Base-by-base conservation (phyloP, 2,888 invertebrate species). In the Pheosia tremula region DNA sequence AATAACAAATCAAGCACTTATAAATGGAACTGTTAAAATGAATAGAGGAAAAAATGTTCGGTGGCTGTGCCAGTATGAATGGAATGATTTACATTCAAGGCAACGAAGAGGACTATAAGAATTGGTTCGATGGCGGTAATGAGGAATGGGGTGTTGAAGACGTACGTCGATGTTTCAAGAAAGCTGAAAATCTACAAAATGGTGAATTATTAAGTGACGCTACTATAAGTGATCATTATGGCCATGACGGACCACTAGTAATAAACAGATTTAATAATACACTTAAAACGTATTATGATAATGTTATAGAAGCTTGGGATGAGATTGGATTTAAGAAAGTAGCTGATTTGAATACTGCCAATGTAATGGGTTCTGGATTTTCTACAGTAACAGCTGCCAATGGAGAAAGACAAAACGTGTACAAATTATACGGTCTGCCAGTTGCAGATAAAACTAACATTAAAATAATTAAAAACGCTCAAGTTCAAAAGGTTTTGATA, bases 1-100 rank as follows among this genome's bases (percentile, higher is more conserved):
- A 7, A 39, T 4, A 39, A 5, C 41, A 39, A 13, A 96, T 81
- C 86, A 96, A 74, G 97, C 96, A 95, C 86, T 84, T 37, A 72
- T 68, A 68, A 64, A 74, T 58, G 61, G 75, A 65, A 37, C 75
- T 36, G 75, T 77, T 36, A 74, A 71, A 5, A 93, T 94, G 94
- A 89, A 94, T n/a, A 86, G 94, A 38, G 96, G 95, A 0, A 95
- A 94, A 71, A 86, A n/a, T 92, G 71, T 81, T 94, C 70, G 94
- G 94, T 55, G 95, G 94, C 4, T 85, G 88, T 0, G 91, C 93
- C 10, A 81, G 85, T 2, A 75, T 94, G 13, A 95, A 94, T 73
- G 91, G 85, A 41, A 94, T 94, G 86, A 78, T 94, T 53, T 94
- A 93, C 67, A 79, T 94, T 4, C 86, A 89, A 4, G 94, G 94